These are phyloP conservation scores for Crocallis elinguaria DNA, from an alignment of 2,888 invertebrate genomes.

Conservation along the genomic window DNA sequence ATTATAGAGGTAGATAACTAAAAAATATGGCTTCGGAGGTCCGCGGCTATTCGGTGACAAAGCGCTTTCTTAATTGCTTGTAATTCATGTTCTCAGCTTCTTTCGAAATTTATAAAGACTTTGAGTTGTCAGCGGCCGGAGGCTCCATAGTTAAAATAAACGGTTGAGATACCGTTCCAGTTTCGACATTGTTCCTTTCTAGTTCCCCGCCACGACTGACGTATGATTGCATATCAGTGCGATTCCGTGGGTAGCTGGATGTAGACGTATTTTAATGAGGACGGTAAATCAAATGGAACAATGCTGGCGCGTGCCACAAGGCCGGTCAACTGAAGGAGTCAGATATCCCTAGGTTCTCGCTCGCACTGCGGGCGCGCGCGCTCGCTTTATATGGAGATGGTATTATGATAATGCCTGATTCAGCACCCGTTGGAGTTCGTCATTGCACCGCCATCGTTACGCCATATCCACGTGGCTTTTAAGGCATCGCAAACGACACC, in stretches of 20 bases:
- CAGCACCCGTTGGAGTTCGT: slow-evolving; percentile 60
- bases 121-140: slow-evolving; percentile 42
- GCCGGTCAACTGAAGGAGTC: slow-evolving; percentile 73
- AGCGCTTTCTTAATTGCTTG: slow-evolving; percentile 39
- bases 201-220: slow-evolving; percentile 34
- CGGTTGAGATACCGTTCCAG: slow-evolving; percentile 43
- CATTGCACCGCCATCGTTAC: slow-evolving; percentile 58
- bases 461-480: slow-evolving; percentile 47
- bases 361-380: slow-evolving; percentile 51
- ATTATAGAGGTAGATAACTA: slow-evolving; percentile 4
- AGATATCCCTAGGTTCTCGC: slow-evolving; percentile 63
- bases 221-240: slow-evolving; percentile 40
- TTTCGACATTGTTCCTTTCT: slow-evolving; percentile 54
- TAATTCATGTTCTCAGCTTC: slow-evolving; percentile 37
- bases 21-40: slow-evolving; percentile 7
- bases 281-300: slow-evolving; percentile 71
- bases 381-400: slow-evolving; percentile 59
- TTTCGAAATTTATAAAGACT: slow-evolving; percentile 41
- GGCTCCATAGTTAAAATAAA: slow-evolving; percentile 45
- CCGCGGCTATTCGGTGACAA: slow-evolving; percentile 28
- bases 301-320: slow-evolving; percentile 81
- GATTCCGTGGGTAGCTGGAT: slow-evolving; percentile 48
- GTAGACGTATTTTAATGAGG: slow-evolving; percentile 63
- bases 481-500: slow-evolving; percentile 52
- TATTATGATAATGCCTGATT: slow-evolving; percentile 64